These are phyloP conservation scores for Zophobas morio DNA, from an alignment of 1,140 invertebrate genomes.

Conservation along the genomic window DNA sequence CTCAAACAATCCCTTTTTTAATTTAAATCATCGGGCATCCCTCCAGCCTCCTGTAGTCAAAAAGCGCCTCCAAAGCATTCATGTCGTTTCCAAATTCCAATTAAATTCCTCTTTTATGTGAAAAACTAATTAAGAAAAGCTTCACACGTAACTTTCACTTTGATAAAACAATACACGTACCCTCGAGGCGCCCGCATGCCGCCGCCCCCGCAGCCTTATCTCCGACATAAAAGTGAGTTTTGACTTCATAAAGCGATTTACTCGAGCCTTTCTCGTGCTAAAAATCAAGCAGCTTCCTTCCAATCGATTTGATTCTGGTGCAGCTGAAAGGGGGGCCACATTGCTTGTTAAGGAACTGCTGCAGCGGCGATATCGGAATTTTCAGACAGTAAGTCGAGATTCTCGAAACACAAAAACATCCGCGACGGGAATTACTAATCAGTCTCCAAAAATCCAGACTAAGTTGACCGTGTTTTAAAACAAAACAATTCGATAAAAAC, in stretches of 20 bases:
- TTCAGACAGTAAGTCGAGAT: neutral
- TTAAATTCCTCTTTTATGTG: slow-evolving; percentile 6
- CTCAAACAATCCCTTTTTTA: too few species aligned
- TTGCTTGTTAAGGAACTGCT: neutral
- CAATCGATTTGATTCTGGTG: slow-evolving; percentile 8
- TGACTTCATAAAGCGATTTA: neutral
- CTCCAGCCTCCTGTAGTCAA: neutral
- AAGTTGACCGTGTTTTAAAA: neutral
- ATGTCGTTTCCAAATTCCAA: slow-evolving; percentile 4
- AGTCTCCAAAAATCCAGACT: neutral
- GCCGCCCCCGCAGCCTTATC: neutral
- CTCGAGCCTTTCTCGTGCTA: neutral
- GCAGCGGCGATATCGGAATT: slow-evolving; percentile 5
- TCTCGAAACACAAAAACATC: neutral
- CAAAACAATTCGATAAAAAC: neutral
- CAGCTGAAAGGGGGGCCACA: slow-evolving; percentile 9
- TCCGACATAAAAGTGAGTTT: slow-evolving; percentile 1
- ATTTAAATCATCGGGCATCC: neutral
- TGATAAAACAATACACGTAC: neutral
- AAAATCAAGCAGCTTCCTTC: slow-evolving; percentile 2
- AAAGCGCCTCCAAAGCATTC: neutral
- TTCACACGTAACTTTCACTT: neutral
- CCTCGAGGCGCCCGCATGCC: too few species aligned
- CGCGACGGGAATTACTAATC: neutral
- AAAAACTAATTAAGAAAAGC: slow-evolving; percentile 20